These are phyloP conservation scores for Albula goreensis DNA, from an alignment of 2,113 vertebrate genomes.

Conservation along the genomic window DNA sequence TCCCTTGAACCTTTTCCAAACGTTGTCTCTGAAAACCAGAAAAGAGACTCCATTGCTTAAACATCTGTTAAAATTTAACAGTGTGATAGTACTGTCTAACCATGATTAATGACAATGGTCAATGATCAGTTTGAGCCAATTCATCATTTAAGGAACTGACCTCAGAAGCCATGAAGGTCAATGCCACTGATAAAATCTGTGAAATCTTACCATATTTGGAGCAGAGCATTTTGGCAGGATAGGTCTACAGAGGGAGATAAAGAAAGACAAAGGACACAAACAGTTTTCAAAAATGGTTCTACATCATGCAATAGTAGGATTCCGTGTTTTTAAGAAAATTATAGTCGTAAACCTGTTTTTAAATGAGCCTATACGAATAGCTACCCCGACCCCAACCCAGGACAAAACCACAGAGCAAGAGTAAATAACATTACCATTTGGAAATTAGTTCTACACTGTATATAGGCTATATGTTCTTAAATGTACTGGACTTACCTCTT, in stretches of 20 bases:
- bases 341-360: no score
- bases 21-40: conserved; percentile 18
- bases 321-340: no score
- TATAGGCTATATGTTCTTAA: background rate
- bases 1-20: conserved; percentile 12
- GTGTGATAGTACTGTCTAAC: background rate
- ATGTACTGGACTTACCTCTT: conserved; percentile 19
- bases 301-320: background rate
- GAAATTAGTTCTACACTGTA: background rate
- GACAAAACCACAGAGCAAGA: no score
- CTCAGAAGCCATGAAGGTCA: background rate
- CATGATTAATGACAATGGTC: background rate
- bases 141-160: background rate
- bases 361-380: no score
- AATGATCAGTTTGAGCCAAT: background rate
- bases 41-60: background rate
- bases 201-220: conserved; percentile 36
- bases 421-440: no score
- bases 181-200: no score
- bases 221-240: background rate
- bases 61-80: background rate
- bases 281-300: background rate
- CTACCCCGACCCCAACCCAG: no score
- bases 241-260: conserved; percentile 16
- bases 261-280: conserved; percentile 7